Conservation (phyloP, 2,797 vertebrate genomes). For the Pseudotriccus pelzelni region DNA sequence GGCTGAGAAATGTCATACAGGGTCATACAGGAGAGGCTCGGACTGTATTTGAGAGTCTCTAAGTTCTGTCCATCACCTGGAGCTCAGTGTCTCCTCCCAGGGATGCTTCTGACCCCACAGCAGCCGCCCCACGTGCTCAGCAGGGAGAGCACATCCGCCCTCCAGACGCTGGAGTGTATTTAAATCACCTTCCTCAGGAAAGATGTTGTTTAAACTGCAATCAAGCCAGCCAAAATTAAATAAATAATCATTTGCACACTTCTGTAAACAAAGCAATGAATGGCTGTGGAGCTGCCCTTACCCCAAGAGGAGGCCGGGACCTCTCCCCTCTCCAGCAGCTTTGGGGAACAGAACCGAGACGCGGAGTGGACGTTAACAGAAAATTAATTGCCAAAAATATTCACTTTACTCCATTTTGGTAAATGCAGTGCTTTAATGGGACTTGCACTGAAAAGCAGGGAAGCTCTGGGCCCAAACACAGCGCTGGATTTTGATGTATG, state of each 20-base stretch:
- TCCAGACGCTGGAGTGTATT: background rate
- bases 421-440: conserved; percentile 38
- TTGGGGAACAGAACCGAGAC: background rate
- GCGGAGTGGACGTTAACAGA: conserved; percentile 15
- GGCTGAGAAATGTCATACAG: background rate
- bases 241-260: conserved; percentile 32
- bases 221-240: conserved; percentile 49
- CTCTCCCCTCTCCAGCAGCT: background rate
- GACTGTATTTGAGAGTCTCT: background rate
- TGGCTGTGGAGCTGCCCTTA: background rate
- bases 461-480: conserved; percentile 58
- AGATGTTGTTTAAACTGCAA: conserved; percentile 54
- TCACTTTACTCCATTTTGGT: conserved; percentile 55
- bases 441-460: conserved; percentile 63
- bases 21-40: background rate
- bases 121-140: background rate
- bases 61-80: background rate
- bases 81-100: background rate
- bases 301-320: background rate
- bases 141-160: background rate
- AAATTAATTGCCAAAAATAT: conserved; percentile 48
- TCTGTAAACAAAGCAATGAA: conserved; percentile 31
- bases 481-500: conserved; percentile 64
- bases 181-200: conserved; percentile 31
- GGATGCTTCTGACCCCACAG: background rate